phyloP scores from a whole-genome alignment of 2,113 vertebrate genomes.

The Mystacornis crossleyi region DNA sequence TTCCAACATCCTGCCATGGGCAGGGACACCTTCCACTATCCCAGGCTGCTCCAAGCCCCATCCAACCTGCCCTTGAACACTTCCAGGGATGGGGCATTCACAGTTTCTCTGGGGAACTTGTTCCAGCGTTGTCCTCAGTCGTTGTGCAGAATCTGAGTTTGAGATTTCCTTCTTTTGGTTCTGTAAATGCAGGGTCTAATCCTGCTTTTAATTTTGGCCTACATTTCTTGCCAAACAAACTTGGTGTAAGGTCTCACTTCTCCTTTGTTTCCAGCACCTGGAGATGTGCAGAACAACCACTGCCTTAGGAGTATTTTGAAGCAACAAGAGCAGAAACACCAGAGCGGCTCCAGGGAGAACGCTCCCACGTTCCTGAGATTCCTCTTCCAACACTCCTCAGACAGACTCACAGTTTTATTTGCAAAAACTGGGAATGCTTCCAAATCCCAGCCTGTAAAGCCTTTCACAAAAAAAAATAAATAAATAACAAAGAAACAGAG shows the following conservation, averaged over 20 bases:
- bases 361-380: conserved; percentile 53
- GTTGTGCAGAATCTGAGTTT: background rate
- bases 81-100: background rate
- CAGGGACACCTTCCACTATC: background rate
- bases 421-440: conserved; percentile 65
- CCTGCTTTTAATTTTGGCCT: background rate
- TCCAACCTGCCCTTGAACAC: background rate
- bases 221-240: background rate
- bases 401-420: conserved; percentile 63
- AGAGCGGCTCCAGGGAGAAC: background rate
- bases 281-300: background rate
- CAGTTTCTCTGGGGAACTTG: fast-evolving
- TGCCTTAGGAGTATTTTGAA: background rate
- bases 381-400: conserved; percentile 53
- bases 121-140: background rate
- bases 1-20: background rate
- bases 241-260: background rate
- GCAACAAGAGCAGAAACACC: conserved; percentile 38
- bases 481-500: background rate
- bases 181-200: background rate
- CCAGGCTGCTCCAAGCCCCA: background rate
- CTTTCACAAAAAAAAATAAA: background rate
- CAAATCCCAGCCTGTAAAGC: conserved; percentile 46
- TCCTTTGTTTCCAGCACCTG: background rate
- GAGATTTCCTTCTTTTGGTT: background rate